Base-by-base conservation (phyloP, 2,888 invertebrate genomes). In the Amblyteles armatorius region DNA sequence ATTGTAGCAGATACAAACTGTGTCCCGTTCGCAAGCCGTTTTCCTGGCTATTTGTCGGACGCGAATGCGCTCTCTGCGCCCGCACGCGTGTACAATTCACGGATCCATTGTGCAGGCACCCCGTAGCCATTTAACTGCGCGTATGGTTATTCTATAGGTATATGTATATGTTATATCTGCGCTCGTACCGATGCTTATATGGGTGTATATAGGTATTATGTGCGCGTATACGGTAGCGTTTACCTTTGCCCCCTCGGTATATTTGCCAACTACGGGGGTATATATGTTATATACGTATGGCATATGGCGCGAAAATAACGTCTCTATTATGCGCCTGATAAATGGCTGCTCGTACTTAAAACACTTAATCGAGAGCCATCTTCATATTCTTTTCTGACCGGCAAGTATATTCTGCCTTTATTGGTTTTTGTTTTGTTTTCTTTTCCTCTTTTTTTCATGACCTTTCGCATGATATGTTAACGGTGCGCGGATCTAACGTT, bases 251-350 rank as follows among this genome's bases (percentile, higher is more conserved):
- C 16, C 69, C 68, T 44, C 33, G 44, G 36, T 67, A n/a, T 52
- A 78, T 73, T 36, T 63, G 50, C 22, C 40, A 44, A 16, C 60
- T 68, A 48, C 7, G 55, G 19, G 40, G 22, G 19, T 69, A 33
- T 82, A 40, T 76, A 63, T 36, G 50, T 44, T 16, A 52, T 79
- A 40, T 67, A 63, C 55, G 73, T 74, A 76, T 79, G 86, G 88
- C 91, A 91, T 89, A 91, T 91, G 91, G 91, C 88, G 89, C 73
- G 89, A 90, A 90, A 89, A 89, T 89, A 91, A 91, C 91, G 88
- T 91, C 90, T 91, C 91, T 88, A 91, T 91, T 91, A 91, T 91
- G 80, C 76, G 79, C 29, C 83, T 90, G 89, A 91, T 90, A 91
- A 91, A 91, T 91, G 88, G 87, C 83, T 76, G 87, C 84, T 80